Base-by-base conservation (phyloP, 1,140 invertebrate species). In the Hestina assimilis region DNA sequence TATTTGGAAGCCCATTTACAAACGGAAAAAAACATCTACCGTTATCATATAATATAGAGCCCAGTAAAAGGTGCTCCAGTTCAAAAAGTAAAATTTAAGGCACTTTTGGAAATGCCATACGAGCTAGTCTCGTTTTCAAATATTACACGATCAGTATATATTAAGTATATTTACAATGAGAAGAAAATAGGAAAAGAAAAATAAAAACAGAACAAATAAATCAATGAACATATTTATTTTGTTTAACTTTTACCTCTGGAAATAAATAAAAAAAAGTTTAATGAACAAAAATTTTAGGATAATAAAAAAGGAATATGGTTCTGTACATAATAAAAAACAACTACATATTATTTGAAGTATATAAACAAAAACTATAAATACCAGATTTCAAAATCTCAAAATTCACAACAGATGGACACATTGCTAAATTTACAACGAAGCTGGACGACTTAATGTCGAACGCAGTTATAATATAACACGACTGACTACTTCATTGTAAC, bases 191-290 rank as follows among this genome's bases (percentile, higher is more conserved):
- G 51, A 48, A 64, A 33, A 69, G 63, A 63, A 62, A 58, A 64
- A 62, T 61, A 66, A 69, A 76, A 59, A 63, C 66, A 63, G 33
- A 56, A 59, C 54, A 69, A 72, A 71, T 63, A 75, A 79, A 67
- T 73, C 70, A 76, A 79, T 71, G 63, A 77, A 75, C 69, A 76
- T 76, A 68, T 80, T 75, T 79, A 73, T 75, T 81, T 74, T 72
- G 64, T 75, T 73, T 74, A 79, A 80, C 69, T 82, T 67, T 75
- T 80, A 78, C 26, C 48, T 77, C 66, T 72, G 59, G 68, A 79
- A 80, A 83, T 83, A 83, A 83, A 83, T 83, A 75, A 78, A 52
- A 75, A 78, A 52, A 75, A 77, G 59, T 75, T 76, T 72, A 71
- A 75, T 72, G 63, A 79, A 77, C 70, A 78, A 79, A 71, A 72